Evolutionary conservation across 2,888 invertebrate species (phyloP).

Genomic region (Cosmopolites sordidus): DNA sequence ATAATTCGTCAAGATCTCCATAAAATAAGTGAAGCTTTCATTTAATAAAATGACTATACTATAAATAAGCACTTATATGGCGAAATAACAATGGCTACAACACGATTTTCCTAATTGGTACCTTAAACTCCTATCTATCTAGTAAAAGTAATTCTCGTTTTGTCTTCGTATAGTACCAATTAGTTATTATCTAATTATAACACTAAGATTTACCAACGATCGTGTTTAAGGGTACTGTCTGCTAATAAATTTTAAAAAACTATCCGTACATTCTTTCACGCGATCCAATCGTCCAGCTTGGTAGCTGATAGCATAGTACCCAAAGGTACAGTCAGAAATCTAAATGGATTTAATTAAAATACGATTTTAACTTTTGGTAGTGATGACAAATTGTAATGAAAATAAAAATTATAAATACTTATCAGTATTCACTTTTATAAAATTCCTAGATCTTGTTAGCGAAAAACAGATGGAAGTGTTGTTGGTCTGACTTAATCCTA

Average conservation of each 20-base stretch:
- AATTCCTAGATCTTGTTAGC: no score
- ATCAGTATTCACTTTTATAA: no score
- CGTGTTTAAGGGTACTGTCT: conserved; percentile 40
- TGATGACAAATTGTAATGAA: no score
- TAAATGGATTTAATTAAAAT: not conserved
- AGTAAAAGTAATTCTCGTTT: conserved; percentile 27
- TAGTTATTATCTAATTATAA: conserved; percentile 41
- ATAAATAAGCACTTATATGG: no score
- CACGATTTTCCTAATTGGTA: conserved; percentile 26
- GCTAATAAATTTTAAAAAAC: conserved; percentile 35
- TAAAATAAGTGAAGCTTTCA: no score
- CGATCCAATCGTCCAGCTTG: conserved; percentile 28
- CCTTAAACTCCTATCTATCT: conserved; percentile 25
- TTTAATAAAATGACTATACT: no score
- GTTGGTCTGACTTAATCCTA: no score
- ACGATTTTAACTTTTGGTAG: no score
- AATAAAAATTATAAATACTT: no score
- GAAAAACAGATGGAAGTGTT: no score
- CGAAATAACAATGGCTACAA: no score
- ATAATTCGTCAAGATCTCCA: no score
- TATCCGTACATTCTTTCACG: conserved; percentile 42
- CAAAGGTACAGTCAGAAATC: not conserved
- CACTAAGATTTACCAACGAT: conserved; percentile 40
- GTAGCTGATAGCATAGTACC: not conserved
- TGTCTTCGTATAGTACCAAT: conserved; percentile 37